A percentile compares a stretch with the other conserved stretches of the same genome.
Conservation (phyloP, 2,888 invertebrate species). For the Brachyptera putata region DNA sequence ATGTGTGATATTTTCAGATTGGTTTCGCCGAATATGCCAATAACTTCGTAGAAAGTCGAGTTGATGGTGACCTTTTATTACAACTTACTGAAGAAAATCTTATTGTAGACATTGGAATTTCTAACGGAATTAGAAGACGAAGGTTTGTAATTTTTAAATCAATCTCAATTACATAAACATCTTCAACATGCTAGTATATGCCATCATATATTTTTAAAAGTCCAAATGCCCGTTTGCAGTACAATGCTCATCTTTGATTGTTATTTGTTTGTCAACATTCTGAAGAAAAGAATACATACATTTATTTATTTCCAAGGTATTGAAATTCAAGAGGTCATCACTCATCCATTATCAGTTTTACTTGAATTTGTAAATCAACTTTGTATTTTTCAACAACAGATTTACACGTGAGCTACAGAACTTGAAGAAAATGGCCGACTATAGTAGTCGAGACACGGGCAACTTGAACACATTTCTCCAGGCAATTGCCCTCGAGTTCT, state of each 20-base stretch:
- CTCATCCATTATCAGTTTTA: too few relatives aligned
- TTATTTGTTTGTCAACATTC: too few relatives aligned
- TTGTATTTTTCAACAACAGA: too few relatives aligned
- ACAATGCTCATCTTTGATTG: too few relatives aligned
- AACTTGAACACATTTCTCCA: constrained; percentile 83
- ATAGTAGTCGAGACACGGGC: constrained; percentile 89
- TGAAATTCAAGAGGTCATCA: too few relatives aligned
- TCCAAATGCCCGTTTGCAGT: too few relatives aligned
- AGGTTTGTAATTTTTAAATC: constrained; percentile 49
- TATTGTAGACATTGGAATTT: constrained; percentile 85
- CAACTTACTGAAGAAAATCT: constrained; percentile 91
- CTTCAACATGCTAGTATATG: too few relatives aligned
- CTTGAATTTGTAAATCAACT: too few relatives aligned
- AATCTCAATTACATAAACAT: too few relatives aligned
- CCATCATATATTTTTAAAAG: too few relatives aligned
- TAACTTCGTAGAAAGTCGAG: constrained; percentile 85
- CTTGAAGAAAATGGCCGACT: constrained; percentile 93
- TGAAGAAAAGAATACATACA: too few relatives aligned
- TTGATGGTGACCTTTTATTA: constrained; percentile 93
- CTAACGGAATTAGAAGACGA: constrained; percentile 89
- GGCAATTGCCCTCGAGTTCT: constrained; percentile 81
- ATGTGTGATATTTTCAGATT: constrained; percentile 62
- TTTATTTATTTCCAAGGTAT: too few relatives aligned
- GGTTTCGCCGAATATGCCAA: constrained; percentile 82
- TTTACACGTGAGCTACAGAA: constrained; percentile 90